These are phyloP conservation scores for Conomelus anceps DNA, from an alignment of 2,888 invertebrate genomes.

Conservation along the genomic window DNA sequence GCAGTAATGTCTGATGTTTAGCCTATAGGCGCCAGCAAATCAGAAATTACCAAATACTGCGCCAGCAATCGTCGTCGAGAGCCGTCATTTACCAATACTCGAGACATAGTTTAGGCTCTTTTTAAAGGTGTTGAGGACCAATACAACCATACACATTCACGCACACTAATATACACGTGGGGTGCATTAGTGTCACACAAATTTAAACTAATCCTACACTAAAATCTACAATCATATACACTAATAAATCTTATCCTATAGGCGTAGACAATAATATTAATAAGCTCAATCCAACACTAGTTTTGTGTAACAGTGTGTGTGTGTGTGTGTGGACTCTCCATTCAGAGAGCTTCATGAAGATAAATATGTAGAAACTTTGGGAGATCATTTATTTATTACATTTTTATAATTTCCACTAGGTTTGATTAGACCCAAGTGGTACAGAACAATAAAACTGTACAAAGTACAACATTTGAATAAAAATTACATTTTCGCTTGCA, in stretches of 20 bases:
- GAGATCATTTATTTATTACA: too few relatives aligned
- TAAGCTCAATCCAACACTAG: not conserved
- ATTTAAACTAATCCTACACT: too few relatives aligned
- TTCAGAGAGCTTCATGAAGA: too few relatives aligned
- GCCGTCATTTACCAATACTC: not conserved
- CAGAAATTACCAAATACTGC: constrained; percentile 33
- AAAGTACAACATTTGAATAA: too few relatives aligned
- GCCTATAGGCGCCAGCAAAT: not conserved
- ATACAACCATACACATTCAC: not conserved
- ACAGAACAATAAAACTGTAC: too few relatives aligned
- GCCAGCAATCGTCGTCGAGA: constrained; percentile 50
- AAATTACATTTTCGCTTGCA: too few relatives aligned
- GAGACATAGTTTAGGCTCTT: not conserved
- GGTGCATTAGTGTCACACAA: not conserved
- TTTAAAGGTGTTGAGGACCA: not conserved
- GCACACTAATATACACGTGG: not conserved
- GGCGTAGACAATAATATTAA: not conserved
- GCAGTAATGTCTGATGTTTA: constrained; percentile 6
- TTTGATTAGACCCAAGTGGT: too few relatives aligned
- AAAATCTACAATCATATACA: not conserved
- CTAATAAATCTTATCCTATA: not conserved
- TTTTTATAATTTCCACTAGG: too few relatives aligned
- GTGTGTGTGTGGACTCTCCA: too few relatives aligned
- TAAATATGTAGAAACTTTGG: too few relatives aligned
- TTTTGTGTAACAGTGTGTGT: not conserved